phyloP scores from a whole-genome alignment of 2,113 vertebrate genomes.

The Otis tarda region DNA sequence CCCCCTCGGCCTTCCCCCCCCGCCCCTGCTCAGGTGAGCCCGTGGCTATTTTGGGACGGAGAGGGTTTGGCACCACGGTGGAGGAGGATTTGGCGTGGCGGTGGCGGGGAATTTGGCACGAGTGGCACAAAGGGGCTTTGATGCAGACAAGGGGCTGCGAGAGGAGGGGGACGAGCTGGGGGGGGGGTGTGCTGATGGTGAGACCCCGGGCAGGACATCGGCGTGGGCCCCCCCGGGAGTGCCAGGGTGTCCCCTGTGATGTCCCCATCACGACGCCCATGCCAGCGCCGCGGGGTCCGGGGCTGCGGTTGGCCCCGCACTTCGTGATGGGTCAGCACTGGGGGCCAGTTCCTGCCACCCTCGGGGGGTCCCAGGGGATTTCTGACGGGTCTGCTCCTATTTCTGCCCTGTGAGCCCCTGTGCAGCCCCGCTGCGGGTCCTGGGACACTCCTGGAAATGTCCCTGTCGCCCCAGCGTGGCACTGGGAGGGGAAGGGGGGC shows the following conservation, averaged over 20 bases:
- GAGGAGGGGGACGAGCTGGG: not conserved
- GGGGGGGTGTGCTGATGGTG: not conserved
- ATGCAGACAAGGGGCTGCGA: not conserved
- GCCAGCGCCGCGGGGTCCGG: not conserved
- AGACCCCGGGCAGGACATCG: not conserved
- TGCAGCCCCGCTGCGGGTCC: accelerated
- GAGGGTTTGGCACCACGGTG: accelerated
- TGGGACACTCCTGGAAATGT: not conserved
- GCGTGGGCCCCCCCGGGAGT: not conserved
- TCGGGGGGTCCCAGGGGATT: not conserved
- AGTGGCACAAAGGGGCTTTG: not conserved
- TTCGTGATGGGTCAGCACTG: accelerated
- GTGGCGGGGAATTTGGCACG: not conserved
- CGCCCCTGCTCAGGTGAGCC: not conserved
- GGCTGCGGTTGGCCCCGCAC: not conserved
- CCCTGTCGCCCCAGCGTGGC: accelerated
- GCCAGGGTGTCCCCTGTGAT: not conserved
- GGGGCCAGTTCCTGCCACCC: not conserved
- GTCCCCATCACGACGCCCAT: accelerated
- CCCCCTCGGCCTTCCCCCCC: not conserved
- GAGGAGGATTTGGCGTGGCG: not conserved
- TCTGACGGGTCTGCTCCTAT: not conserved
- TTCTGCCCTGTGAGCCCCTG: not conserved
- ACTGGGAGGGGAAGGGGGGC: no score
- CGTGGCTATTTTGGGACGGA: not conserved